Conservation (phyloP, 2,888 invertebrate genomes). For the Tetheella fluctuosa region DNA sequence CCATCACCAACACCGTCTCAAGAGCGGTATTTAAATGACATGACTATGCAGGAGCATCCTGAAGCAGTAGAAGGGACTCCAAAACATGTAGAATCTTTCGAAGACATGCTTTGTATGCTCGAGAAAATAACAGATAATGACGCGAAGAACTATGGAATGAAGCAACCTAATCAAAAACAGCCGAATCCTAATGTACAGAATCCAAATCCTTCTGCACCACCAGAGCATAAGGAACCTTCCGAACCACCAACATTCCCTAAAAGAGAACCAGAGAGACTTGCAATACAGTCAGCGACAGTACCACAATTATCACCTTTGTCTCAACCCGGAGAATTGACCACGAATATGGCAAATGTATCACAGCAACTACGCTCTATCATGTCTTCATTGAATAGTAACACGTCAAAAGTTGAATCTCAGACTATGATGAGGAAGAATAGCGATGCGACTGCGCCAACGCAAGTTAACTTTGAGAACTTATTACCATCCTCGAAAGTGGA, state of each 20-base stretch:
- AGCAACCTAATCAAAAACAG: constrained; percentile 50
- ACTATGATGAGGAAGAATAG: constrained; percentile 76
- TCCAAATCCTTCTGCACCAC: constrained; percentile 42
- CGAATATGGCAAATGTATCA: constrained; percentile 88
- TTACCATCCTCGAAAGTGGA: constrained; percentile 81
- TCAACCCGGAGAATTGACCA: constrained; percentile 88
- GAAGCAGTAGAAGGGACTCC: constrained; percentile 80
- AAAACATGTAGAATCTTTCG: constrained; percentile 86
- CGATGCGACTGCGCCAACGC: constrained; percentile 72
- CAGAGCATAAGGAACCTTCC: constrained; percentile 56
- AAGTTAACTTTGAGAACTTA: constrained; percentile 80
- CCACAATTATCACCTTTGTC: constrained; percentile 89
- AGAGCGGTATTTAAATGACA: constrained; percentile 86
- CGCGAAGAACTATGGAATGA: constrained; percentile 61
- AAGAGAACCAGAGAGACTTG: constrained; percentile 65
- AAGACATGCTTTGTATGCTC: constrained; percentile 88
- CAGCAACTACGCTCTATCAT: constrained; percentile 87
- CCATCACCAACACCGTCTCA: constrained; percentile 87
- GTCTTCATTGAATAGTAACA: constrained; percentile 84
- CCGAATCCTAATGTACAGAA: constrained; percentile 42
- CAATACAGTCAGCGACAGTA: constrained; percentile 79
- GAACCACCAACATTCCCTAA: constrained; percentile 61
- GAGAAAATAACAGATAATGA: constrained; percentile 84
- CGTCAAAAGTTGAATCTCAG: constrained; percentile 80
- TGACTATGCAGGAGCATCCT: constrained; percentile 84